Percentiles rank a stretch among this genome's conserved stretches.
phyloP scores from a whole-genome alignment of 2,113 vertebrate genomes.

The Chloropsis hardwickii region DNA sequence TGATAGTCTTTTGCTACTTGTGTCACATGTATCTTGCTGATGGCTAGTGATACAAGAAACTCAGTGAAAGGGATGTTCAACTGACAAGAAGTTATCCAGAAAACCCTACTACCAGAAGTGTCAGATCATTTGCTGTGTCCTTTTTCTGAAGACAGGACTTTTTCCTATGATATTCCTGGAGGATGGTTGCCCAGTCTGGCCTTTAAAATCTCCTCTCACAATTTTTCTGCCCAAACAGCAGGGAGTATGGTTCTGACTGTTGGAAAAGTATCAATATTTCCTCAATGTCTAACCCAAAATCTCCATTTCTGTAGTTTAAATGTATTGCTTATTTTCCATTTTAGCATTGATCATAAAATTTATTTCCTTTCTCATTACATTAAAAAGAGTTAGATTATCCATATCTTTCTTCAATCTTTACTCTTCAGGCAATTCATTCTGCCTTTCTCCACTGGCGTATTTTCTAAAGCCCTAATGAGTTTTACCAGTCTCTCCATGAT shows the following conservation, averaged over 20 bases:
- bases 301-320: neutral
- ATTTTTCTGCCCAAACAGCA: neutral
- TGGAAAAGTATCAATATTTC: neutral
- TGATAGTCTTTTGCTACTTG: neutral
- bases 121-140: neutral
- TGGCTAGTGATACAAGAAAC: neutral
- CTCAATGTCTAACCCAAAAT: neutral
- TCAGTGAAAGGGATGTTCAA: neutral
- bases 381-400: neutral
- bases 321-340: neutral
- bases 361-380: neutral
- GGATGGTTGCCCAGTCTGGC: neutral
- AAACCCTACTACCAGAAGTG: neutral
- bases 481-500: neutral
- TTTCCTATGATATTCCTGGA: neutral
- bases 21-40: accelerated
- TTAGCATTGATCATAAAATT: neutral
- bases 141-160: neutral
- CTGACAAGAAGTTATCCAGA: neutral
- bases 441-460: neutral
- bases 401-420: neutral
- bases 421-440: neutral
- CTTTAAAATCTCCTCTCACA: neutral
- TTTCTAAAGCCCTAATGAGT: neutral
- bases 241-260: neutral